Evolutionary conservation across 2,888 invertebrate genomes (phyloP).

Genomic region (Dasysyrphus tricinctus): DNA sequence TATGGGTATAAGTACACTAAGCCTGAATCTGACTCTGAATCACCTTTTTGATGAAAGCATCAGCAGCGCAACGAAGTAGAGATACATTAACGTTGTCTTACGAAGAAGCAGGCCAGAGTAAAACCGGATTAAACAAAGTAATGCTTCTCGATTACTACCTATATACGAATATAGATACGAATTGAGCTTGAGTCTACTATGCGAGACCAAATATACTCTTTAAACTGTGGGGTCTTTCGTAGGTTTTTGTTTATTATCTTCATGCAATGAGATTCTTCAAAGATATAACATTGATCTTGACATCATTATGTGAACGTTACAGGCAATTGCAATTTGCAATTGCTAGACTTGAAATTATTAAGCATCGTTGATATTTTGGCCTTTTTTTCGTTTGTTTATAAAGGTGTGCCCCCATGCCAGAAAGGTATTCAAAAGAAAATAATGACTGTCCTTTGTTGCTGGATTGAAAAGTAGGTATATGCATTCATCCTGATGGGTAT

Average conservation of each 20-base stretch:
- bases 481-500: too few species aligned
- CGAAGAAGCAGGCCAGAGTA: conserved; percentile 41
- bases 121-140: conserved; percentile 71
- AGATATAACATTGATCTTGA: conserved; percentile 18
- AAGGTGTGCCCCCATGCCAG: too few species aligned
- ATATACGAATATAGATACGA: neutral
- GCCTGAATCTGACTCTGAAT: conserved; percentile 46
- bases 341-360: neutral
- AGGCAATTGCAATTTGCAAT: neutral
- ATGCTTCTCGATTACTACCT: conserved; percentile 17
- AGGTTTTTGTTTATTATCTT: conserved; percentile 6
- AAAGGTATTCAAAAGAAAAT: too few species aligned
- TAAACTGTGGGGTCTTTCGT: conserved; percentile 16
- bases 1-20: neutral
- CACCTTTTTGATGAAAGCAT: conserved; percentile 37
- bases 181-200: conserved; percentile 8
- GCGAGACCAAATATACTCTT: neutral
- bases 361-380: too few species aligned
- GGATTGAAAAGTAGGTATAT: too few species aligned
- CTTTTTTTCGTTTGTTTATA: too few species aligned
- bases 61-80: conserved; percentile 29
- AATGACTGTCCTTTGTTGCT: too few species aligned
- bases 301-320: neutral
- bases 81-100: conserved; percentile 61
- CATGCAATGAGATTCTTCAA: conserved; percentile 3